Evolutionary conservation across 1,140 invertebrate genomes (phyloP).

Genomic region (Cydia pomonella): DNA sequence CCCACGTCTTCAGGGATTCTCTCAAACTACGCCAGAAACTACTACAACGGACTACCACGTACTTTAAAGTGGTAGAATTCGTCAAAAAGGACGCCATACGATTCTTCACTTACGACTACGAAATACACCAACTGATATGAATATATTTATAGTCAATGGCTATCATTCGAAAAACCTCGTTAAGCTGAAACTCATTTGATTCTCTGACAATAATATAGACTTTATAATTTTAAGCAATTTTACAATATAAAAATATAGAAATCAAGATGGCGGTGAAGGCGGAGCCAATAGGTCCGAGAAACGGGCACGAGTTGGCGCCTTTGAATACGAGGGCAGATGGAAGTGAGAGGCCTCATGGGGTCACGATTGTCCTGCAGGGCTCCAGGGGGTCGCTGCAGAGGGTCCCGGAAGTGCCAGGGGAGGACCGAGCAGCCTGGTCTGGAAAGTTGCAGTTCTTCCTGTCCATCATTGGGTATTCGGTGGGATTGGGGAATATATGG

Average conservation of each 20-base stretch:
- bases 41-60: conserved; percentile 64
- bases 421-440: conserved; percentile 88
- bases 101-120: conserved; percentile 70
- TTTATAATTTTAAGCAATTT: conserved; percentile 39
- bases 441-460: conserved; percentile 95
- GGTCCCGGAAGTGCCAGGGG: conserved; percentile 67
- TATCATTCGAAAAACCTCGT: conserved; percentile 75
- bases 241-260: conserved; percentile 7
- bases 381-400: conserved; percentile 73
- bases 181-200: conserved; percentile 68
- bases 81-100: conserved; percentile 77
- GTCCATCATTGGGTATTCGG: conserved; percentile 94
- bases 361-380: conserved; percentile 83
- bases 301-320: conserved; percentile 89
- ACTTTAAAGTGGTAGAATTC: conserved; percentile 74
- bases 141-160: conserved; percentile 76
- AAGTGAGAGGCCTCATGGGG: conserved; percentile 82
- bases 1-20: conserved; percentile 71
- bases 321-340: conserved; percentile 84
- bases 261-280: conserved; percentile 71
- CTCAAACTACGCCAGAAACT: conserved; percentile 72
- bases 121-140: conserved; percentile 73
- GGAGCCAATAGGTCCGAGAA: conserved; percentile 81
- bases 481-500: conserved; percentile 97
- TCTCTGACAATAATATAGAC: conserved; percentile 57